Evolutionary conservation across 2,888 invertebrate genomes (phyloP).

Genomic region (Spicauda simplicius): DNA sequence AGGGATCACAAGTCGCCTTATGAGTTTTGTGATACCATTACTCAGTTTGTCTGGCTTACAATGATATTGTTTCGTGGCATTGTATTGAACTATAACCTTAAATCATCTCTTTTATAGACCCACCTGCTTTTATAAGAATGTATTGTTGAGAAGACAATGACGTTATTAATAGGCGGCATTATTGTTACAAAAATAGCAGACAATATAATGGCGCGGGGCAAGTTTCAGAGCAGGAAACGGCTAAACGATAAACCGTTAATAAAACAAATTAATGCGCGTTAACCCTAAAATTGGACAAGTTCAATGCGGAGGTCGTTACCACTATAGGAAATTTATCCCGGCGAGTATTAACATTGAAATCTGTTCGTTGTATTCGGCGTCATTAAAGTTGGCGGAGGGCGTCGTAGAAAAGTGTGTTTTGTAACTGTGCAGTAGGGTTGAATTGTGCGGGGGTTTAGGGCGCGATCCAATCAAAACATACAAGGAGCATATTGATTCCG

Average conservation of each 20-base stretch:
- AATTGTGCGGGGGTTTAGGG: slow-evolving; percentile 57
- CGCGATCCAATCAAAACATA: slow-evolving; percentile 83
- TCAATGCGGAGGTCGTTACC: slow-evolving; percentile 83
- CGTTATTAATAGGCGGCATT: slow-evolving; percentile 34
- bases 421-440: slow-evolving; percentile 58
- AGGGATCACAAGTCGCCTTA: slow-evolving; percentile 77
- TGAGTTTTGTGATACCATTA: slow-evolving; percentile 71
- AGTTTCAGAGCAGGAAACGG: slow-evolving; percentile 74
- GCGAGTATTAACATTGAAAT: slow-evolving; percentile 83
- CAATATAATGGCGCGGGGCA: slow-evolving; percentile 65
- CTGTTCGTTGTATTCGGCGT: slow-evolving; percentile 82
- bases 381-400: slow-evolving; percentile 68
- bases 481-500: slow-evolving; percentile 85
- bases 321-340: slow-evolving; percentile 82
- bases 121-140: slow-evolving; percentile 35
- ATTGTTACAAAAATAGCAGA: slow-evolving; percentile 52
- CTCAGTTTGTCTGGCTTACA: slow-evolving; percentile 45
- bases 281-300: slow-evolving; percentile 85
- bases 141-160: slow-evolving; percentile 36
- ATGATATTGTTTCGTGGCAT: slow-evolving; percentile 44
- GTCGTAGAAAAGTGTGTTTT: slow-evolving; percentile 66
- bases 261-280: slow-evolving; percentile 82
- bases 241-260: slow-evolving; percentile 78
- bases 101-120: slow-evolving; percentile 36
- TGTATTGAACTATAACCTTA: slow-evolving; percentile 35